phyloP scores from a whole-genome alignment of 2,888 invertebrate species.

The Eugnorisma glareosa region DNA sequence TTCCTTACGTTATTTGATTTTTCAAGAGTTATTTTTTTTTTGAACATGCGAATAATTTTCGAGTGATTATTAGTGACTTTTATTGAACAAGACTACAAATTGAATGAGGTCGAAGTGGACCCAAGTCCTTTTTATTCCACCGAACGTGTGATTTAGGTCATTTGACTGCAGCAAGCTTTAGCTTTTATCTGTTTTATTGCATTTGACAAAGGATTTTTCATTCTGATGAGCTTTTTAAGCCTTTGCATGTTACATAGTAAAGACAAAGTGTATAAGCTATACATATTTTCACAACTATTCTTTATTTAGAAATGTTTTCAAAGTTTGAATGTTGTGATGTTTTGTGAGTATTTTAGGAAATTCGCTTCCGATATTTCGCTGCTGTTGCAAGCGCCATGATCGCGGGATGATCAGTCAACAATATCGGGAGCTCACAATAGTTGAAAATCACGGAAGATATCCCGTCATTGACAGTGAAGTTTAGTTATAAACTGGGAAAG shows the following conservation, averaged over 20 bases:
- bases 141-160: constrained; percentile 1
- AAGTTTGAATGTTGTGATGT: background rate
- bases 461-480: too few species aligned
- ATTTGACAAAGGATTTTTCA: constrained; percentile 6
- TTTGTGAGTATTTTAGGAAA: background rate
- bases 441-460: too few species aligned
- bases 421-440: too few species aligned
- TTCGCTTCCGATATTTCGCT: too few species aligned
- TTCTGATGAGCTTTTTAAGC: background rate
- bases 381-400: too few species aligned
- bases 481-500: too few species aligned
- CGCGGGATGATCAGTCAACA: too few species aligned
- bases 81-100: background rate
- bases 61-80: background rate
- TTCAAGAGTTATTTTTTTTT: too few species aligned
- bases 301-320: constrained; percentile 1
- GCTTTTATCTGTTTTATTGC: constrained; percentile 17
- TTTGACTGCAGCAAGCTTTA: constrained; percentile 1
- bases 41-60: background rate
- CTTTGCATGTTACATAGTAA: background rate
- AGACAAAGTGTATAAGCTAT: background rate
- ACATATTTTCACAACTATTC: background rate
- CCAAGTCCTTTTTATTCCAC: background rate
- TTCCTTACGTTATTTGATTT: too few species aligned
- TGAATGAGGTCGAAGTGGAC: background rate